Evolutionary conservation across 1,140 invertebrate species (phyloP).

Genomic region (Drosophila varians): DNA sequence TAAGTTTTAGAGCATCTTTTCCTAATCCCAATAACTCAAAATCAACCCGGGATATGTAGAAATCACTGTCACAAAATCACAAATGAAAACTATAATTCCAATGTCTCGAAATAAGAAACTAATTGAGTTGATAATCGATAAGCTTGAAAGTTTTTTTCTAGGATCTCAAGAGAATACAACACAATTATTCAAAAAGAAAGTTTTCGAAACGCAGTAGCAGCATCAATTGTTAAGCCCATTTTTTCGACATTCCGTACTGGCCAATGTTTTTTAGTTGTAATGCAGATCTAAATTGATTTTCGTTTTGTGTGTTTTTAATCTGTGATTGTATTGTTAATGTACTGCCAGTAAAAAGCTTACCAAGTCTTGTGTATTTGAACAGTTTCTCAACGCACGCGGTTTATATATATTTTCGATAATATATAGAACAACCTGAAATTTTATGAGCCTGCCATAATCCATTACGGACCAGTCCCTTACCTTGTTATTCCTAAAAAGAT

Average conservation of each 20-base stretch:
- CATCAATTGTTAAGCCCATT: too few species aligned
- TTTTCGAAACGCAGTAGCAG: constrained; percentile 11
- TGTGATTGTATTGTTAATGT: constrained; percentile 69
- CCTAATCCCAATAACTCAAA: background rate
- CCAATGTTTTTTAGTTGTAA: too few species aligned
- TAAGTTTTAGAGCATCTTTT: background rate
- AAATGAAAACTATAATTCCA: background rate
- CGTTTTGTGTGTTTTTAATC: constrained; percentile 31
- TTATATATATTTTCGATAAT: background rate
- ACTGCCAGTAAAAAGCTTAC: too few species aligned
- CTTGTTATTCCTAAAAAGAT: constrained; percentile 30
- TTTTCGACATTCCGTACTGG: background rate
- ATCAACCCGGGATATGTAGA: too few species aligned
- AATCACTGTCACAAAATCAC: background rate
- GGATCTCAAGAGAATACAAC: background rate
- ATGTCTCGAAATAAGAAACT: background rate
- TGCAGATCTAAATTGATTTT: background rate
- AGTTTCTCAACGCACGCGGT: background rate
- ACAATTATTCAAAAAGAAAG: background rate
- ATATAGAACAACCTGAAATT: background rate
- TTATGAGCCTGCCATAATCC: constrained; percentile 25
- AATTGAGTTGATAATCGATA: background rate
- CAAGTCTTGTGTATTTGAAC: constrained; percentile 8
- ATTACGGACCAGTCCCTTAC: constrained; percentile 8
- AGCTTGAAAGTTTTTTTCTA: background rate